phyloP scores from a whole-genome alignment of 2,888 invertebrate genomes.

The Ommatoiulus sabulosus region DNA sequence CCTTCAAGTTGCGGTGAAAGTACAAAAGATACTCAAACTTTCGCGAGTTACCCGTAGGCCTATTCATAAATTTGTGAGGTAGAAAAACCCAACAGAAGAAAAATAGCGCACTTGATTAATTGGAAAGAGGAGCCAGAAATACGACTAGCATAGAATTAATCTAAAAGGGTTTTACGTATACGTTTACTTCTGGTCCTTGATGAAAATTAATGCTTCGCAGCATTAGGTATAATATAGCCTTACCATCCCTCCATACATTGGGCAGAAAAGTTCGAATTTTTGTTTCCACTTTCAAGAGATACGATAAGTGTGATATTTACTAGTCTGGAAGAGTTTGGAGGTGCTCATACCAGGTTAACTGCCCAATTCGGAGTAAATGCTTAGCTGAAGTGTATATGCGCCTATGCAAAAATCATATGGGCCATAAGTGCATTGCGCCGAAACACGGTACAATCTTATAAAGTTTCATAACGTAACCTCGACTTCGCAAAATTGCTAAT shows the following conservation, averaged over 20 bases:
- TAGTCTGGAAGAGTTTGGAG: not conserved
- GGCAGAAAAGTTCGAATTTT: not conserved
- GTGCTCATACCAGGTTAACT: not conserved
- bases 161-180: not conserved
- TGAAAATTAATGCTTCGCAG: not conserved
- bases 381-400: not conserved
- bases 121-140: conserved; percentile 9
- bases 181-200: not conserved
- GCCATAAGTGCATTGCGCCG: conserved; percentile 18
- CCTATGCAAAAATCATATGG: not conserved
- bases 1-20: not conserved
- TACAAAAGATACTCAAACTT: not conserved
- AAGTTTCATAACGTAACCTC: not conserved
- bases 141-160: not conserved
- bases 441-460: not conserved
- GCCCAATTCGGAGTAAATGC: not conserved
- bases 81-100: not conserved
- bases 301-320: not conserved
- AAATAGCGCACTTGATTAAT: not conserved
- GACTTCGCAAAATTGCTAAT: conserved; percentile 28
- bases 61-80: not conserved
- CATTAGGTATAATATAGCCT: not conserved
- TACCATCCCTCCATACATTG: not conserved
- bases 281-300: not conserved
- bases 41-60: not conserved